Conservation (phyloP, 2,113 vertebrate genomes). For the Solenodon paradoxus region DNA sequence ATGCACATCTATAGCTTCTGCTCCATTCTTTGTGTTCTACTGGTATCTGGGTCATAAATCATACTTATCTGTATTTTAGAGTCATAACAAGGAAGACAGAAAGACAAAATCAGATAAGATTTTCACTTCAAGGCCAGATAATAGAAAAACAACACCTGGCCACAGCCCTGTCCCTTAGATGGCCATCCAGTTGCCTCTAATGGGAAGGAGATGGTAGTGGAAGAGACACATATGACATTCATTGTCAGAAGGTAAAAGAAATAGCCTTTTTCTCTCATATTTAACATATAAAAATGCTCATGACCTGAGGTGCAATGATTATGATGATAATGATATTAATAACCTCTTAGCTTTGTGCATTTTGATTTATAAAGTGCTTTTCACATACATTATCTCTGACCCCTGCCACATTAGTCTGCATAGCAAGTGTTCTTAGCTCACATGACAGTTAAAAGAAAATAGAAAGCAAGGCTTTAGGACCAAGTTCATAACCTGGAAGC, state of each 20-base stretch:
- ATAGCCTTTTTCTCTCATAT: neutral
- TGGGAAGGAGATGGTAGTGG: neutral
- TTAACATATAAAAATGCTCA: neutral
- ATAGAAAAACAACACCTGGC: neutral
- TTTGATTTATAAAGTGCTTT: slow-evolving; percentile 51
- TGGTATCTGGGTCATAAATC: neutral
- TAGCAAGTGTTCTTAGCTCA: neutral
- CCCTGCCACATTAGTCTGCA: neutral
- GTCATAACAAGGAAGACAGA: neutral
- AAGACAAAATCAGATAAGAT: neutral
- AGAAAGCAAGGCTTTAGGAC: neutral
- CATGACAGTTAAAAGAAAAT: neutral
- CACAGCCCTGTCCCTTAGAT: neutral
- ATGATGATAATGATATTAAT: neutral
- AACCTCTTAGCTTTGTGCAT: neutral
- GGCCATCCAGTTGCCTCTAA: neutral
- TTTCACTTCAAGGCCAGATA: neutral
- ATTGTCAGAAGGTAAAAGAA: neutral
- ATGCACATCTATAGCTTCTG: neutral
- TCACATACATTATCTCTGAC: slow-evolving; percentile 50
- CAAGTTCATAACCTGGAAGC: neutral
- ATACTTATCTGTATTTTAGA: neutral
- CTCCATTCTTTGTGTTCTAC: neutral
- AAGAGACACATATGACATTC: neutral
- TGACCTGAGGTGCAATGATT: neutral